Percentiles rank a stretch among this genome's conserved stretches.
phyloP scores from a whole-genome alignment of 2,797 vertebrate species.

The Hippopotamyrus pictus region DNA sequence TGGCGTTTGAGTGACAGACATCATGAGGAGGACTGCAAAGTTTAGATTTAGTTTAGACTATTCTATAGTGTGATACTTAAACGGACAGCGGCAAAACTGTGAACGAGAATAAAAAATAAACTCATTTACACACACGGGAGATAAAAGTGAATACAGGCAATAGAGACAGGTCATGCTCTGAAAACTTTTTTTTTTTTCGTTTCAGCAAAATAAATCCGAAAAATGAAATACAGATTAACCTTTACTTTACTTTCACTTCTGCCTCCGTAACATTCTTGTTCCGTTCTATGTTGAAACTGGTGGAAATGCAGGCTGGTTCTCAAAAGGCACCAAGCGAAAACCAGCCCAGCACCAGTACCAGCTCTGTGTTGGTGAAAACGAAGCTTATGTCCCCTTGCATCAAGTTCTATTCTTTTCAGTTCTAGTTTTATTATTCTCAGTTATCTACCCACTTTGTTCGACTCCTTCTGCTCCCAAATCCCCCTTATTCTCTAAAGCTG shows the following conservation, averaged over 20 bases:
- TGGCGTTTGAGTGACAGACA: not conserved
- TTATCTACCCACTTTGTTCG: not conserved
- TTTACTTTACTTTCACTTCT: not conserved
- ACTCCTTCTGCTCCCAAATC: not conserved
- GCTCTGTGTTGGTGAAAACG: not conserved
- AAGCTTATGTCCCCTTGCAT: not conserved
- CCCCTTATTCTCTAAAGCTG: not conserved
- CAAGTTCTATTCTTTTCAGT: not conserved
- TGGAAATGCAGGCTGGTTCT: not conserved
- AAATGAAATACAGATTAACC: not conserved
- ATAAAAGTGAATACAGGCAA: not conserved
- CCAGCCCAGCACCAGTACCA: not conserved
- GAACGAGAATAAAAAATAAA: not conserved
- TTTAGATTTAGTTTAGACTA: not conserved
- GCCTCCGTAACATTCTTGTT: not conserved
- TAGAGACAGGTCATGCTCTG: not conserved
- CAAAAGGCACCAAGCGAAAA: not conserved
- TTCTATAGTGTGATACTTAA: not conserved
- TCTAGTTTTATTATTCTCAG: not conserved
- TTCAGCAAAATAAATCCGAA: not conserved
- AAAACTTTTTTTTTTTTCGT: not conserved
- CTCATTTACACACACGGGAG: not conserved
- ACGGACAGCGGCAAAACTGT: not conserved
- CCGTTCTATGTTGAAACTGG: not conserved
- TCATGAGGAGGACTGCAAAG: not conserved